Evolutionary conservation across 2,113 vertebrate genomes (phyloP), one percentile per base, ranked within the genome.

Genomic region (Paradisaea rubra): DNA sequence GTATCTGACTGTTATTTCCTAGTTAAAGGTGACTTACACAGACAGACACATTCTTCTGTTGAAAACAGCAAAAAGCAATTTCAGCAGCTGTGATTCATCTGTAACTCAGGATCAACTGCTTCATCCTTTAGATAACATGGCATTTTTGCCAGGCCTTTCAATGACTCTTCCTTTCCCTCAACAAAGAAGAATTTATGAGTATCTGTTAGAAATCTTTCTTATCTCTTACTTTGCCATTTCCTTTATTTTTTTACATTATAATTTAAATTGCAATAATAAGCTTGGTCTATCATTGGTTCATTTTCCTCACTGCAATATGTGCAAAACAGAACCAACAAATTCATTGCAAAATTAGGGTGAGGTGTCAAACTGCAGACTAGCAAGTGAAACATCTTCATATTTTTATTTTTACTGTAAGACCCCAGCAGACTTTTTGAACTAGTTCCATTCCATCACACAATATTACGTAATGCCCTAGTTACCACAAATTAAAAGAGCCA

Each of bases 41-140:
- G 54, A 57, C 17, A 86, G 47, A 63, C 31, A 57, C 0, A 2
- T 57, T 87, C 56, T 91, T 68, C 52, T 78, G 39, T 1, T 31
- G 65, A 84, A 82, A 92, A 89, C 17, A 71, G 81, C 28, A 91
- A 83, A 91, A 79, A 64, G 10, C 53, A 79, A 80, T 92, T 96
- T 87, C 74, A 76, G 82, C 79, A 90, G 68, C 74, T 63, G 9
- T 6, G 3, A 86, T 77, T 87, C 50, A 65, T 82, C 65, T 69
- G 6, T 30, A 91, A 82, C 35, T 76, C 78, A 31, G 47, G 82
- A 87, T 8, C 42, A 89, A 59, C 33, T 72, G 50, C 59, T 88
- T 92, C 47, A 77, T 59, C 66, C 66, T 63, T 85, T 53, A 82
- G 49, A 44, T 37, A 82, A 87, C 15, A 56, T 0, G 31, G n/a